phyloP scores from a whole-genome alignment of 2,113 vertebrate genomes.

The Neopipo cinnamomea region DNA sequence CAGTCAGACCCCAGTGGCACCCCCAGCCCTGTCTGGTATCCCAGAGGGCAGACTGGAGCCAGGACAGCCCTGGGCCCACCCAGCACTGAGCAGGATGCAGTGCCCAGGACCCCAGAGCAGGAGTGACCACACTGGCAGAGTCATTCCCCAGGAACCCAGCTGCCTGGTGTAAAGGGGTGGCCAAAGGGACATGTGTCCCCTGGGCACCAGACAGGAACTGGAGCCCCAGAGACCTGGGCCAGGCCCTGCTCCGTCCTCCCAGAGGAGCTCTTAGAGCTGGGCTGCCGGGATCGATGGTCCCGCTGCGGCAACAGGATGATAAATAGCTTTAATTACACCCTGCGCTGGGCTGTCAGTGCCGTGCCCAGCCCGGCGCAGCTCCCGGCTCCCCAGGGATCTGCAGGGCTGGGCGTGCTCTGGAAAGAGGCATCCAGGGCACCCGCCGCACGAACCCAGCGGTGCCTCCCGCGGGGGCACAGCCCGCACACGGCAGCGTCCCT shows the following conservation, averaged over 20 bases:
- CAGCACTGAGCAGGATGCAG: not conserved
- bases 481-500: accelerated
- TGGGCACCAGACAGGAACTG: not conserved
- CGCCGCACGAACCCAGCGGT: accelerated
- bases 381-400: not conserved
- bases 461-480: not conserved
- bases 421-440: not conserved
- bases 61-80: not conserved
- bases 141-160: not conserved
- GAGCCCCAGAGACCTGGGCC: not conserved
- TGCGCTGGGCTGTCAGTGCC: not conserved
- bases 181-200: not conserved
- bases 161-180: not conserved
- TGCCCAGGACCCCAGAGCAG: not conserved
- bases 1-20: not conserved
- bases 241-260: not conserved
- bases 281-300: not conserved
- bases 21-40: not conserved
- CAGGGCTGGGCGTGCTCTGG: not conserved
- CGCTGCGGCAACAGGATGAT: not conserved
- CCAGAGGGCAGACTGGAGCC: not conserved
- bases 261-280: slow-evolving; percentile 2
- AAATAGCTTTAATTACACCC: slow-evolving; percentile 39
- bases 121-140: not conserved
- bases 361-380: not conserved